These are phyloP conservation scores for Drosophila nigromelanica DNA, from an alignment of 1,140 invertebrate genomes.

Conservation along the genomic window DNA sequence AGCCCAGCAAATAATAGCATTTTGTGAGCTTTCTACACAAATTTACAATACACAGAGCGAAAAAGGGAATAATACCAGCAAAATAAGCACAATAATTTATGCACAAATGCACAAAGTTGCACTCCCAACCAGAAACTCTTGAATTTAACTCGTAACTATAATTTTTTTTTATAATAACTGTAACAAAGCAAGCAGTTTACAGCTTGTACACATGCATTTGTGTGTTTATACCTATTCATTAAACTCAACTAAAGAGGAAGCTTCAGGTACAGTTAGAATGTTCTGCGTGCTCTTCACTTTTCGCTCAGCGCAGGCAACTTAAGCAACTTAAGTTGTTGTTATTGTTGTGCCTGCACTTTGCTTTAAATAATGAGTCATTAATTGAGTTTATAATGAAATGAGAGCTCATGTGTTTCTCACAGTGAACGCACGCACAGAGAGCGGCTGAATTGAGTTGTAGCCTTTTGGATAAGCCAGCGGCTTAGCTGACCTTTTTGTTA, in stretches of 20 bases:
- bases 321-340: background rate
- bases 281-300: background rate
- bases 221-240: too few relatives aligned
- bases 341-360: background rate
- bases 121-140: too few relatives aligned
- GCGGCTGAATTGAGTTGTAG: constrained; percentile 12
- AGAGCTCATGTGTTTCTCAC: constrained; percentile 18
- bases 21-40: constrained; percentile 41
- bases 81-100: constrained; percentile 1
- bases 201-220: background rate
- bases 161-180: background rate
- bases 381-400: constrained; percentile 10
- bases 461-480: constrained; percentile 19
- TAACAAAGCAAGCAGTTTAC: constrained; percentile 11
- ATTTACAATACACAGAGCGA: constrained; percentile 35
- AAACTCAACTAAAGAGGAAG: too few relatives aligned
- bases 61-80: constrained; percentile 1
- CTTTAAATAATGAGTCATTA: constrained; percentile 5
- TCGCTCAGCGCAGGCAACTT: constrained; percentile 3
- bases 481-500: constrained; percentile 40
- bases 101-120: background rate
- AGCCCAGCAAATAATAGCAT: constrained; percentile 48
- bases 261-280: background rate
- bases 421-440: constrained; percentile 6
- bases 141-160: background rate